phyloP scores from a whole-genome alignment of 2,113 vertebrate genomes.

The Artemisiospiza belli region DNA sequence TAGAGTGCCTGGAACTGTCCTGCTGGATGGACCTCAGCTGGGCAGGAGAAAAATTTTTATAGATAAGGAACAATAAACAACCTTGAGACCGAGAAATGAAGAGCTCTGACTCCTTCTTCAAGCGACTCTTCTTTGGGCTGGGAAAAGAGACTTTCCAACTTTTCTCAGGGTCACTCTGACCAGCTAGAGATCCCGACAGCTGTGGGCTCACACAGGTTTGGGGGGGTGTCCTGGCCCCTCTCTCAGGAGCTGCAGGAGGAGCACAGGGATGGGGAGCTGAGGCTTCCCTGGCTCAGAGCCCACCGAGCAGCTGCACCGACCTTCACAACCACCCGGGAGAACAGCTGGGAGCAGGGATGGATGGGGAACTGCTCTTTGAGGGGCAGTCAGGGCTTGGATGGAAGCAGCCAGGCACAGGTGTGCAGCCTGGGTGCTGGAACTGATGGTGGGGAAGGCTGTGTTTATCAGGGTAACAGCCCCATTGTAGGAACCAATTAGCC shows the following conservation, averaged over 20 bases:
- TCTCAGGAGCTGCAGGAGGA: background rate
- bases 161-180: too few relatives aligned
- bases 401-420: background rate
- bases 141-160: too few relatives aligned
- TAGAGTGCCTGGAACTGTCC: too few relatives aligned
- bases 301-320: background rate
- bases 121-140: too few relatives aligned
- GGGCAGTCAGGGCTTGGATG: background rate
- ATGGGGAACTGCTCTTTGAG: background rate
- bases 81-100: too few relatives aligned
- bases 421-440: background rate
- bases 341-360: background rate
- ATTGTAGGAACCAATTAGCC: background rate
- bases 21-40: too few relatives aligned
- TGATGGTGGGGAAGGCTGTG: background rate
- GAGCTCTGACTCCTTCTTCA: too few relatives aligned
- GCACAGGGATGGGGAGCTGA: background rate
- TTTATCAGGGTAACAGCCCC: background rate
- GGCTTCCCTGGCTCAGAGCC: background rate
- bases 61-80: too few relatives aligned
- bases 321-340: background rate
- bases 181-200: too few relatives aligned
- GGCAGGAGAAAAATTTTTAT: too few relatives aligned
- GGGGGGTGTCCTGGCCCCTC: background rate
- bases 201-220: too few relatives aligned